These are phyloP conservation scores for Anoplius nigerrimus DNA, from an alignment of 2,888 invertebrate genomes.

Conservation along the genomic window DNA sequence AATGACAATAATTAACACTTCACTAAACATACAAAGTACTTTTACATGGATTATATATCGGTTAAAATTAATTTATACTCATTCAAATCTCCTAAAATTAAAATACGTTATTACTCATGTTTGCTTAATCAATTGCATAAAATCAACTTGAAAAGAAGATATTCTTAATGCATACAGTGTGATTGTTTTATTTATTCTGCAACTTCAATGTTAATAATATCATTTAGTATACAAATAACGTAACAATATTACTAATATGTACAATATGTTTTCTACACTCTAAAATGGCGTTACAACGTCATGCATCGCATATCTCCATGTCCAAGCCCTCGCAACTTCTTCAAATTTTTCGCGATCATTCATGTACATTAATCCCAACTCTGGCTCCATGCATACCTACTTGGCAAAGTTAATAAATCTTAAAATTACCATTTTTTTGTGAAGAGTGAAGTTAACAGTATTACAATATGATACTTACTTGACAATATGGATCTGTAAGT, in stretches of 20 bases:
- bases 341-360: conserved; percentile 85
- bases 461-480: conserved; percentile 76
- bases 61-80: too few relatives aligned
- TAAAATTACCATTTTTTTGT: neutral
- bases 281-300: conserved; percentile 77
- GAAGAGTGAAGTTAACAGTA: neutral
- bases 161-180: neutral
- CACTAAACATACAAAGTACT: too few relatives aligned
- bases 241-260: conserved; percentile 2
- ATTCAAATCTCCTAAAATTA: too few relatives aligned
- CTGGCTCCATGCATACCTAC: conserved; percentile 93
- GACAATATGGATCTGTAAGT: conserved; percentile 92
- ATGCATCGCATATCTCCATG: conserved; percentile 93
- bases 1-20: too few relatives aligned
- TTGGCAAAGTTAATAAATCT: conserved; percentile 21
- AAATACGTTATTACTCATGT: too few relatives aligned
- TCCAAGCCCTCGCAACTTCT: conserved; percentile 89
- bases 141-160: neutral
- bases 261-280: neutral
- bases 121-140: too few relatives aligned
- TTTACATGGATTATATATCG: too few relatives aligned
- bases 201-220: neutral
- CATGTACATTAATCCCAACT: conserved; percentile 86
- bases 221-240: neutral
- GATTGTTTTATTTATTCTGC: neutral